Percentiles rank a stretch among this genome's conserved stretches.
These are phyloP conservation scores for Bombus pyrosoma DNA, from an alignment of 1,140 invertebrate genomes.

Conservation along the genomic window DNA sequence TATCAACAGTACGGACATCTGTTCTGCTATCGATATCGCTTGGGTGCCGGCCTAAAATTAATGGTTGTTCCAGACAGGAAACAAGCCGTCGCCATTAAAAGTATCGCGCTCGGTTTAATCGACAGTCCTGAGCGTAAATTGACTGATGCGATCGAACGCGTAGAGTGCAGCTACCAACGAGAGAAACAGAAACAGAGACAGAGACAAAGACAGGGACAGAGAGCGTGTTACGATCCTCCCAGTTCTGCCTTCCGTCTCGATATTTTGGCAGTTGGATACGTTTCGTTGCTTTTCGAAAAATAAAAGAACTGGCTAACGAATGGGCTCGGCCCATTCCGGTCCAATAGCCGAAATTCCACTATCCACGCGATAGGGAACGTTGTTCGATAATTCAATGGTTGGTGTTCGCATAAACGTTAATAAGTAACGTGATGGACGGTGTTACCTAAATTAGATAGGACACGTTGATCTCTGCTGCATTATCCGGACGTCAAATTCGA, in stretches of 20 bases:
- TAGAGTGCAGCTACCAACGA: not conserved
- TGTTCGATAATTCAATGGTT: constrained; percentile 33
- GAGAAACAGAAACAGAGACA: not conserved
- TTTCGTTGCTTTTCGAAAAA: not conserved
- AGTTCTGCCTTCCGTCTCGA: not conserved
- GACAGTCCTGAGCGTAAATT: constrained; percentile 30
- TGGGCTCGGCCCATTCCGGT: no score
- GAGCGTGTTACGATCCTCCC: not conserved
- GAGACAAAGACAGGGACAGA: no score
- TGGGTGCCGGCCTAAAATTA: constrained; percentile 29
- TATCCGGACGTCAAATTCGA: constrained; percentile 42
- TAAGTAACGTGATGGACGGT: constrained; percentile 43
- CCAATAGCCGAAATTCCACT: not conserved
- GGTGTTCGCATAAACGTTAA: constrained; percentile 33
- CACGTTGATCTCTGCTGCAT: constrained; percentile 32
- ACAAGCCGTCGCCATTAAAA: constrained; percentile 43
- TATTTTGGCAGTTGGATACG: not conserved
- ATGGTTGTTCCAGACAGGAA: constrained; percentile 38
- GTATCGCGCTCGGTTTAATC: constrained; percentile 46
- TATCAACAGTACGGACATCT: constrained; percentile 46
- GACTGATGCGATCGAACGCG: constrained; percentile 29
- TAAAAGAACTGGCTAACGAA: not conserved
- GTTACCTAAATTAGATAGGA: constrained; percentile 32
- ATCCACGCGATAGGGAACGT: not conserved
- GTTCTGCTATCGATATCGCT: constrained; percentile 41